Percentiles rank a stretch among this genome's conserved stretches.
Conservation (phyloP, 2,888 invertebrate species). For the Sympetrum striolatum region DNA sequence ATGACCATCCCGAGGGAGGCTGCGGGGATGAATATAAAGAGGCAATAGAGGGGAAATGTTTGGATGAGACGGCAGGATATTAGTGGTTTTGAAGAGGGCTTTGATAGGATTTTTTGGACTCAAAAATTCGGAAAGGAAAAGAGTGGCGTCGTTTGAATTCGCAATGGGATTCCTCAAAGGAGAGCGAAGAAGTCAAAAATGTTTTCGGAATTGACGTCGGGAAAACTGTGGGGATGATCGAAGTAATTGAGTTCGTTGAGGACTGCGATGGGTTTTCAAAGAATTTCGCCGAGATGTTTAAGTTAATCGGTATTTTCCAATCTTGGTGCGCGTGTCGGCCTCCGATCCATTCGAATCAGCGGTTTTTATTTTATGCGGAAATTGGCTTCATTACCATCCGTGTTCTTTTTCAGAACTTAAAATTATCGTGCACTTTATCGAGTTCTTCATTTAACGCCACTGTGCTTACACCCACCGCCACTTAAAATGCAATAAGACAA, state of each 20-base stretch:
- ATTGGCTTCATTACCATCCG: too few relatives aligned
- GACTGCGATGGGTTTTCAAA: constrained; percentile 8
- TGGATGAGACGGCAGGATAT: background rate
- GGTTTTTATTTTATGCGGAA: too few relatives aligned
- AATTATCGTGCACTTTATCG: too few relatives aligned
- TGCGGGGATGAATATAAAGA: background rate
- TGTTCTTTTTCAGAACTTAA: too few relatives aligned
- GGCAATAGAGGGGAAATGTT: background rate
- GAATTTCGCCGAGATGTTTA: background rate
- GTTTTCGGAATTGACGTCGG: background rate
- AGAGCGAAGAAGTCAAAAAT: constrained; percentile 12
- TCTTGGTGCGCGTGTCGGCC: too few relatives aligned
- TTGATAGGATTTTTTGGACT: background rate
- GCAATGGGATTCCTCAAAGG: background rate
- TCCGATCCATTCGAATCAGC: too few relatives aligned
- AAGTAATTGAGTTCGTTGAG: constrained; percentile 18
- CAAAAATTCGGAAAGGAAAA: background rate
- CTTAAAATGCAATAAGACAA: too few relatives aligned
- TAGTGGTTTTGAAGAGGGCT: background rate
- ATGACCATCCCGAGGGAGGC: background rate
- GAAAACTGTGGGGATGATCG: background rate
- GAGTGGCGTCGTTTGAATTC: background rate
- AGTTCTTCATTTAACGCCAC: too few relatives aligned
- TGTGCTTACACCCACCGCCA: too few relatives aligned
- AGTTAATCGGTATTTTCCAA: too few relatives aligned